Conservation (phyloP, 2,797 vertebrate species). For the Micromesistius poutassou region DNA sequence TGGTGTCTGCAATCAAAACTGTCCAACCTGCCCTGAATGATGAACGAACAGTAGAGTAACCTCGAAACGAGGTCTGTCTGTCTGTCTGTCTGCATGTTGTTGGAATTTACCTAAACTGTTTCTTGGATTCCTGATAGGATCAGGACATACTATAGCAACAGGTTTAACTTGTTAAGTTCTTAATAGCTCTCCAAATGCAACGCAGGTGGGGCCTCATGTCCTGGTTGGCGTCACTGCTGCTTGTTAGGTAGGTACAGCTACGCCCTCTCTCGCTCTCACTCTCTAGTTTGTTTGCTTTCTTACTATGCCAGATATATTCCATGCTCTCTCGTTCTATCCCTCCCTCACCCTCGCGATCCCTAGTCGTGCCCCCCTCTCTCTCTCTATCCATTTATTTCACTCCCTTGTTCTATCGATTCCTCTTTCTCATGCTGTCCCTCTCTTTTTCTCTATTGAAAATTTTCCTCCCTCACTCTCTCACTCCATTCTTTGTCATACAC, state of each 20-base stretch:
- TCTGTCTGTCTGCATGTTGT: not conserved
- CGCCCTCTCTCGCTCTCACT: conserved; percentile 21
- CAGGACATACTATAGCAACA: not conserved
- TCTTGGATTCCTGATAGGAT: not conserved
- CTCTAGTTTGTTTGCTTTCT: conserved; percentile 36
- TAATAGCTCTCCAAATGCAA: conserved; percentile 9
- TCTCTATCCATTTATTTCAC: conserved; percentile 32
- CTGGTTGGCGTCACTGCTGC: conserved; percentile 41
- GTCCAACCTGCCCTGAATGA: conserved; percentile 25
- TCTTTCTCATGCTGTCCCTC: conserved; percentile 53
- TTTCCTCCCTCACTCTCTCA: conserved; percentile 25
- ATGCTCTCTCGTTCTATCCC: conserved; percentile 15
- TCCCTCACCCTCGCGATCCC: too few relatives aligned
- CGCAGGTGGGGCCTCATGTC: conserved; percentile 18
- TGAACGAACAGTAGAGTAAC: conserved; percentile 33
- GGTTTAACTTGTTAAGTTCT: not conserved
- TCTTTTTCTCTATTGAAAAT: too few relatives aligned
- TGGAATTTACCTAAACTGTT: not conserved
- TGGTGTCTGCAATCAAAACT: conserved; percentile 34
- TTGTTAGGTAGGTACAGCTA: conserved; percentile 40
- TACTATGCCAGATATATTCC: conserved; percentile 51
- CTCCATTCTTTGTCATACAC: conserved; percentile 43
- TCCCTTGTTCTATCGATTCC: conserved; percentile 7
- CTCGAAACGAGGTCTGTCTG: conserved; percentile 8
- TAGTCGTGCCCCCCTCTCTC: conserved; percentile 34